Evolutionary conservation across 2,113 vertebrate species (phyloP).

Genomic region (Cariama cristata): DNA sequence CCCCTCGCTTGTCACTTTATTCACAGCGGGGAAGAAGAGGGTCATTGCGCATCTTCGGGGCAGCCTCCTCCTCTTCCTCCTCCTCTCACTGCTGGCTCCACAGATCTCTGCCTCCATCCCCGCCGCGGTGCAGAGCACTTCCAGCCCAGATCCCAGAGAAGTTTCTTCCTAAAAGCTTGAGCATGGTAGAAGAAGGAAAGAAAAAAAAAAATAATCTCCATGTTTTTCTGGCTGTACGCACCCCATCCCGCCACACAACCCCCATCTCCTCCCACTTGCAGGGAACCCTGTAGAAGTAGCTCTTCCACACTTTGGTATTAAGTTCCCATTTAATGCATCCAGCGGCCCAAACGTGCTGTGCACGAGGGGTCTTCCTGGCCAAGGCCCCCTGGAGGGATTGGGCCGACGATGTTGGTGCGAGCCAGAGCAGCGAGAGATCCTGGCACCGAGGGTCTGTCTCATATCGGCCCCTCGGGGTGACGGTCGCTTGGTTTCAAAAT

Average conservation of each 20-base stretch:
- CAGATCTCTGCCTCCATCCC: background rate
- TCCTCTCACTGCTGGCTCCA: background rate
- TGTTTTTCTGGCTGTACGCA: background rate
- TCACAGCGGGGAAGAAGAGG: background rate
- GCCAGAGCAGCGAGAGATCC: fast-evolving
- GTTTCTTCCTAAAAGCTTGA: background rate
- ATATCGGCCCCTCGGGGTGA: fast-evolving
- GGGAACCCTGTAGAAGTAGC: fast-evolving
- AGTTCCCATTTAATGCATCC: background rate
- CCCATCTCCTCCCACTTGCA: fast-evolving
- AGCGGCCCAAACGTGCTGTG: fast-evolving
- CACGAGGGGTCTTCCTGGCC: background rate
- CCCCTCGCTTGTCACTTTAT: background rate
- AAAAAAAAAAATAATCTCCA: fast-evolving
- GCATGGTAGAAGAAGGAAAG: background rate
- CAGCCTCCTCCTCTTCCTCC: background rate
- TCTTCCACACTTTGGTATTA: fast-evolving
- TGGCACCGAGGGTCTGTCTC: fast-evolving
- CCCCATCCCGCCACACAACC: background rate
- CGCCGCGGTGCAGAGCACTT: fast-evolving
- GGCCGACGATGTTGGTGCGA: fast-evolving
- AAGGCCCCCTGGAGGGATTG: background rate
- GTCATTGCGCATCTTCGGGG: background rate
- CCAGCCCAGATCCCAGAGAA: background rate
- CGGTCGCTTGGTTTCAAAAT: background rate